phyloP scores from a whole-genome alignment of 2,888 invertebrate genomes.

The Tipula confusa region DNA sequence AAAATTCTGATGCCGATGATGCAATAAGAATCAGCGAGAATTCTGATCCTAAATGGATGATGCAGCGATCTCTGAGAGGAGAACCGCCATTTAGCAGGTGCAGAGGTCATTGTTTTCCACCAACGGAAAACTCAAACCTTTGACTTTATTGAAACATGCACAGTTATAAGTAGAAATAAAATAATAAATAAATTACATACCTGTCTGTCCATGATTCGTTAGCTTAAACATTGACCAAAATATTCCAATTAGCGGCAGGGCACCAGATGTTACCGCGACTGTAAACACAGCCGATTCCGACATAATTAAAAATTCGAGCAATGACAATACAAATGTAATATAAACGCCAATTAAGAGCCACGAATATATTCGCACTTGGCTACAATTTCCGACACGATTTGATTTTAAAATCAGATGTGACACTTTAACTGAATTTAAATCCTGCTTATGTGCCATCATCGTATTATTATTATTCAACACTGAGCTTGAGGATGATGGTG shows the following conservation, averaged over 20 bases:
- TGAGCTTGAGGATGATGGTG: background rate
- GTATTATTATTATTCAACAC: slow-evolving; percentile 27
- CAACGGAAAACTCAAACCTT: no score
- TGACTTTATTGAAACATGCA: no score
- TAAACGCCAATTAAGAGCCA: slow-evolving; percentile 54
- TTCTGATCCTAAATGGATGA: no score
- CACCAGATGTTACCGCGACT: slow-evolving; percentile 53
- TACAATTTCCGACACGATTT: slow-evolving; percentile 38
- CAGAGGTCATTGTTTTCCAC: no score
- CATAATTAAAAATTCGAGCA: slow-evolving; percentile 53
- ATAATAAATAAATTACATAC: slow-evolving; percentile 38
- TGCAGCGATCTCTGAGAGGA: no score
- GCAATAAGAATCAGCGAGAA: no score
- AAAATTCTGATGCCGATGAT: no score
- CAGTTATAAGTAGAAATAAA: no score
- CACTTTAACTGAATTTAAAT: slow-evolving; percentile 31
- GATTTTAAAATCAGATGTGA: slow-evolving; percentile 32
- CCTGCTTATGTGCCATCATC: slow-evolving; percentile 15
- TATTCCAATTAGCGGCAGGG: slow-evolving; percentile 54
- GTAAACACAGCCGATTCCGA: slow-evolving; percentile 57
- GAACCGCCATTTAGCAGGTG: no score
- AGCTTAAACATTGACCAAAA: slow-evolving; percentile 58
- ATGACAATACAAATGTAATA: slow-evolving; percentile 50
- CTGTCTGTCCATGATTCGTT: slow-evolving; percentile 47
- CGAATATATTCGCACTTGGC: slow-evolving; percentile 44